Conservation (phyloP, 2,113 vertebrate genomes). For the Elanus axillaris region DNA sequence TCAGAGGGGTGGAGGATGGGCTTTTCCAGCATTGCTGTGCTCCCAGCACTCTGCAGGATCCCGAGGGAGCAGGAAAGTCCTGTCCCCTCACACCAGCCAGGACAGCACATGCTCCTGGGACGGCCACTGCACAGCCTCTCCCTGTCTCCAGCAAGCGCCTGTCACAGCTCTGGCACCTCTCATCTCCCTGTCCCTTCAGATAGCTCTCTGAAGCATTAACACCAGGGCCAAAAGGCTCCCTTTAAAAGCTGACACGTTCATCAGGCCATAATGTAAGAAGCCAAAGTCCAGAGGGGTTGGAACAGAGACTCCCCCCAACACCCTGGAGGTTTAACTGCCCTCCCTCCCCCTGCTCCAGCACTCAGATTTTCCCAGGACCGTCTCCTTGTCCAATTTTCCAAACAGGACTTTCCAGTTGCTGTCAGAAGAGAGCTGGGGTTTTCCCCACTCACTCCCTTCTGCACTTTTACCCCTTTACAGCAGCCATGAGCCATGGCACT, state of each 20-base stretch:
- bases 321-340: background rate
- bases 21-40: background rate
- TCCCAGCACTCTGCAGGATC: accelerated
- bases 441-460: background rate
- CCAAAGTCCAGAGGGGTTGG: background rate
- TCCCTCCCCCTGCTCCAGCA: background rate
- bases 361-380: background rate
- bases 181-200: background rate
- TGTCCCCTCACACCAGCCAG: accelerated
- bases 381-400: slow-evolving; percentile 27
- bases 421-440: background rate
- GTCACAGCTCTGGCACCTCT: background rate
- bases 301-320: background rate
- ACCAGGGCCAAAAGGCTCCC: background rate
- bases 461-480: background rate
- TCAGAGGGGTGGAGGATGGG: background rate
- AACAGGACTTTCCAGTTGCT: slow-evolving; percentile 45
- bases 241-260: background rate
- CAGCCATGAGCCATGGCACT: accelerated
- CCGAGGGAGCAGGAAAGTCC: background rate
- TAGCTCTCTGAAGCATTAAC: background rate
- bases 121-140: background rate
- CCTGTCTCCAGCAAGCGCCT: background rate
- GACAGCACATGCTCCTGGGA: accelerated
- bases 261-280: background rate